A percentile compares a stretch with the other conserved stretches of the same genome.
Evolutionary conservation across 2,888 invertebrate genomes (phyloP).

Genomic region (Aricia artaxerxes): DNA sequence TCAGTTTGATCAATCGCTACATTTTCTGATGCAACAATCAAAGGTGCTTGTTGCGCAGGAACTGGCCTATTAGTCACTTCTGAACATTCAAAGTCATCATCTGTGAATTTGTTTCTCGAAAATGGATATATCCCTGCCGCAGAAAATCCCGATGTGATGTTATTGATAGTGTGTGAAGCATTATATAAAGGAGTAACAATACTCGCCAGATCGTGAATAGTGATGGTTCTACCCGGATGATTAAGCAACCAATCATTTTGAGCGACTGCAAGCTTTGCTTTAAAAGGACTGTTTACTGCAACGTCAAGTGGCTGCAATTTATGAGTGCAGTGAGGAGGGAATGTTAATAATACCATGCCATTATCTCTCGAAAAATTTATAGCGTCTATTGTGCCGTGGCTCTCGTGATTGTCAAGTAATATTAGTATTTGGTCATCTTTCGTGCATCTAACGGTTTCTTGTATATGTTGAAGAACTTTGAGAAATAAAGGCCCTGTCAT

Average conservation of each 20-base stretch:
- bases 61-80: slow-evolving; percentile 33
- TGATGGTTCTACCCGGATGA: slow-evolving; percentile 39
- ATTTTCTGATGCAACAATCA: slow-evolving; percentile 19
- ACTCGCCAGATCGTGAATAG: slow-evolving; percentile 37
- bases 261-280: slow-evolving; percentile 34
- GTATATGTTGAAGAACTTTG: slow-evolving; percentile 40
- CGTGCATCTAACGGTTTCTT: slow-evolving; percentile 8
- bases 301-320: slow-evolving; percentile 39
- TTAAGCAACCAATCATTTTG: slow-evolving; percentile 38
- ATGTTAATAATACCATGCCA: slow-evolving; percentile 30
- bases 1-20: slow-evolving; percentile 11
- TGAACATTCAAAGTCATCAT: slow-evolving; percentile 34
- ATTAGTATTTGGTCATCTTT: slow-evolving; percentile 24
- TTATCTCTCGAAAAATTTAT: background rate
- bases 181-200: slow-evolving; percentile 40
- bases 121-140: slow-evolving; percentile 33
- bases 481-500: slow-evolving; percentile 48
- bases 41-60: background rate
- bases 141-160: slow-evolving; percentile 33
- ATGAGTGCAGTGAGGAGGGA: slow-evolving; percentile 40
- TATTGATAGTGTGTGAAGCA: slow-evolving; percentile 32
- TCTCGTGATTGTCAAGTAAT: slow-evolving; percentile 16
- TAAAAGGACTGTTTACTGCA: slow-evolving; percentile 39
- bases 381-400: background rate
- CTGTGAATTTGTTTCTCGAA: slow-evolving; percentile 29